phyloP scores from a whole-genome alignment of 2,797 vertebrate species.

The Pseudochromis fuscus region DNA sequence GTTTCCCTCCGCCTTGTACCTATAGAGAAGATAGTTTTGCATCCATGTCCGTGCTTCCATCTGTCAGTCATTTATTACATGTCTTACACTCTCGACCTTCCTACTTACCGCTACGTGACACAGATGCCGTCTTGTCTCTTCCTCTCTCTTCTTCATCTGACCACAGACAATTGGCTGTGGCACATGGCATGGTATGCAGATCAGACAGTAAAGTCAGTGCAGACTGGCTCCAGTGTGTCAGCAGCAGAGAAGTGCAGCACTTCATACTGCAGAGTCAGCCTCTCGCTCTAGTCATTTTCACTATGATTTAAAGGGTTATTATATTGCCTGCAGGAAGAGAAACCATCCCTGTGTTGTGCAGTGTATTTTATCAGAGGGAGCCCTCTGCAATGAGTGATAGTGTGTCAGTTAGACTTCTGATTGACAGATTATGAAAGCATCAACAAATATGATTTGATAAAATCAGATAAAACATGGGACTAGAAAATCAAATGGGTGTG shows the following conservation, averaged over 20 bases:
- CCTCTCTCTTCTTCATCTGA: conserved; percentile 52
- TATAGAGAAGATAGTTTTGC: conserved; percentile 64
- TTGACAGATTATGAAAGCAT: conserved; percentile 66
- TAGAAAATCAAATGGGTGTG: conserved; percentile 57
- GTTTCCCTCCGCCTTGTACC: conserved; percentile 61
- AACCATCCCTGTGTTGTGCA: conserved; percentile 53
- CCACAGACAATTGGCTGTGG: conserved; percentile 67
- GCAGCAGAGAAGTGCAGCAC: conserved; percentile 55
- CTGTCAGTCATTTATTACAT: conserved; percentile 76
- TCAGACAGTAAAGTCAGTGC: conserved; percentile 63
- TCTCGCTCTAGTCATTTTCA: conserved; percentile 70
- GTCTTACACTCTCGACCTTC: conserved; percentile 72
- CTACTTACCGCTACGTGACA: conserved; percentile 61
- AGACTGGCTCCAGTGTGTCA: conserved; percentile 71
- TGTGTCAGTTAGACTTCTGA: conserved; percentile 57
- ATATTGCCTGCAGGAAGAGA: conserved; percentile 64
- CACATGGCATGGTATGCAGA: conserved; percentile 71
- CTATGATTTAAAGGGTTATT: conserved; percentile 81
- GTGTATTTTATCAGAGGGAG: conserved; percentile 58
- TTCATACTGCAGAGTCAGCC: conserved; percentile 70
- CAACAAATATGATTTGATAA: conserved; percentile 66
- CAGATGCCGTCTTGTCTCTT: conserved; percentile 65
- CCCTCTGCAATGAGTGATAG: conserved; percentile 60
- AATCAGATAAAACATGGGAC: conserved; percentile 57
- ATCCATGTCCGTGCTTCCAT: conserved; percentile 61